phyloP scores from a whole-genome alignment of 1,140 invertebrate species.

The Rhynchophorus ferrugineus region DNA sequence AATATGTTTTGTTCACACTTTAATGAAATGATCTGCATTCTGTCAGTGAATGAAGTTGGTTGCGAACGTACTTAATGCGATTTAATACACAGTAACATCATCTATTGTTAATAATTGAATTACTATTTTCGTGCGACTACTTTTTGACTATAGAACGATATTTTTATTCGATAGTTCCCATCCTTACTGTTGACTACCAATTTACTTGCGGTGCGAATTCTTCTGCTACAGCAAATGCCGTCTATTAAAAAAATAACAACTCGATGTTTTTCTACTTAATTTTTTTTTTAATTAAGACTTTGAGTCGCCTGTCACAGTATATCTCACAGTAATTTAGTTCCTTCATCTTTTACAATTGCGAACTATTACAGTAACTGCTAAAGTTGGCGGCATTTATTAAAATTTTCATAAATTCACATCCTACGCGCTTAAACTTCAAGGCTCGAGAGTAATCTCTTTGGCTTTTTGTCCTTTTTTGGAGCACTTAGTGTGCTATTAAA shows the following conservation, averaged over 20 bases:
- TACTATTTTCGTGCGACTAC: too few species aligned
- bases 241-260: neutral
- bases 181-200: neutral
- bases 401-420: constrained; percentile 14
- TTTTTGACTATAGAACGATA: too few species aligned
- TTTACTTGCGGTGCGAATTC: neutral
- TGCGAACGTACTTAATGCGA: too few species aligned
- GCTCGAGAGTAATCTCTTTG: neutral
- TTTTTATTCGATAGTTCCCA: too few species aligned
- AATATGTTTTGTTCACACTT: too few species aligned
- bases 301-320: constrained; percentile 10
- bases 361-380: constrained; percentile 14
- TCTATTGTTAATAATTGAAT: too few species aligned
- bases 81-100: too few species aligned
- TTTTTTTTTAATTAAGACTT: constrained; percentile 15
- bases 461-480: constrained; percentile 1
- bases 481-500: neutral
- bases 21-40: too few species aligned
- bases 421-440: constrained; percentile 10
- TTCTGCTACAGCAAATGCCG: neutral
- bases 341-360: constrained; percentile 11
- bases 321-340: constrained; percentile 17
- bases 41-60: too few species aligned
- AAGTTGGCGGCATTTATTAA: constrained; percentile 16
- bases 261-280: too few species aligned